These are phyloP conservation scores for Nasonia longicornis DNA, from an alignment of 1,140 invertebrate genomes.

Conservation along the genomic window DNA sequence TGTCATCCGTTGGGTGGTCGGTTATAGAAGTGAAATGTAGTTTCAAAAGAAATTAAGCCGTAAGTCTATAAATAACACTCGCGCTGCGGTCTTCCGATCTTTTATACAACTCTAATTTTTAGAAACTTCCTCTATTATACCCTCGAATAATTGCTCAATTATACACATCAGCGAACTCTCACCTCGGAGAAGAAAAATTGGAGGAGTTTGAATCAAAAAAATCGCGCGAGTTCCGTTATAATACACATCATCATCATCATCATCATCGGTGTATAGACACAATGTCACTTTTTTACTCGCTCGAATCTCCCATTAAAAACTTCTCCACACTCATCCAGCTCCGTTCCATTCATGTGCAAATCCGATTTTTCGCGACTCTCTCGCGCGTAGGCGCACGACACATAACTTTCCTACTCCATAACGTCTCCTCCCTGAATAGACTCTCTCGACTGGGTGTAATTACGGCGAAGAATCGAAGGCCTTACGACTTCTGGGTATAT, in stretches of 20 bases:
- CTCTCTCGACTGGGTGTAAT: neutral
- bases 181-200: neutral
- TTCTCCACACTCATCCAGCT: neutral
- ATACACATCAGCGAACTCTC: too few relatives aligned
- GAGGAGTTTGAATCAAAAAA: too few relatives aligned
- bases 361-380: conserved; percentile 10
- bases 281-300: too few relatives aligned
- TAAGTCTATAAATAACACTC: too few relatives aligned
- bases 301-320: too few relatives aligned
- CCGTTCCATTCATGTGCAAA: conserved; percentile 17
- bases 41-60: neutral
- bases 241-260: too few relatives aligned
- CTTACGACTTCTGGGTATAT: conserved; percentile 25
- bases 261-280: too few relatives aligned
- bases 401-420: neutral
- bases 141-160: too few relatives aligned
- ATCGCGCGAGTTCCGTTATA: too few relatives aligned
- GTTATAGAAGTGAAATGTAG: neutral
- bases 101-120: neutral
- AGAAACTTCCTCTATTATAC: neutral
- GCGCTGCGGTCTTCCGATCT: too few relatives aligned
- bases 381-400: conserved; percentile 10
- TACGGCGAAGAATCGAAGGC: conserved; percentile 7
- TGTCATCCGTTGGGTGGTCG: too few relatives aligned
- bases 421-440: conserved; percentile 6